A percentile compares a stretch with the other conserved stretches of the same genome.
Conservation (phyloP, 2,888 invertebrate species). For the Dryadula phaetusa region DNA sequence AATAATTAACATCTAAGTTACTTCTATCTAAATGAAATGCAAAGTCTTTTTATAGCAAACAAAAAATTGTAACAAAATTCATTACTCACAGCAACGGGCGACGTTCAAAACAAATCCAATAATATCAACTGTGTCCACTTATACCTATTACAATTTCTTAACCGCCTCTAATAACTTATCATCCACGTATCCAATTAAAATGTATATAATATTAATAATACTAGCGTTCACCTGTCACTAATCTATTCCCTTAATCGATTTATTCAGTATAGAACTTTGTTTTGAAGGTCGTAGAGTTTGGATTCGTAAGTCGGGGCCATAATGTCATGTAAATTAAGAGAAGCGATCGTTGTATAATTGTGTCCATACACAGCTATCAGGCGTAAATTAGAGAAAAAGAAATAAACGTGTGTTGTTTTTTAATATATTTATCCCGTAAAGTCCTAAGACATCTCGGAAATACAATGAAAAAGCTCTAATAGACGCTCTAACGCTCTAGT, state of each 20-base stretch:
- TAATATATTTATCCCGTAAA: conserved; percentile 14
- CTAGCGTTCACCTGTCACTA: conserved; percentile 69
- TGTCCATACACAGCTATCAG: conserved; percentile 39
- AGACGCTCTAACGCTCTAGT: background rate
- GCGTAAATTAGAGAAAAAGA: conserved; percentile 28
- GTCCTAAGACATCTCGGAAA: conserved; percentile 2
- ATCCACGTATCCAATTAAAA: conserved; percentile 69
- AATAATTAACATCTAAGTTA: conserved; percentile 4
- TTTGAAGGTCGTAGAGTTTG: conserved; percentile 45
- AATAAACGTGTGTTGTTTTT: conserved; percentile 22
- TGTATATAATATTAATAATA: conserved; percentile 64
- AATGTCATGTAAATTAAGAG: conserved; percentile 52
- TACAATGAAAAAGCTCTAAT: conserved; percentile 13
- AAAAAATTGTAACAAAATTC: conserved; percentile 38
- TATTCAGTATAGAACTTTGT: conserved; percentile 48
- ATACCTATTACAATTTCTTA: conserved; percentile 55
- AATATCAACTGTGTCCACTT: conserved; percentile 43
- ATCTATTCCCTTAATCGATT: conserved; percentile 48
- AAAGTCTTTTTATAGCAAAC: conserved; percentile 34
- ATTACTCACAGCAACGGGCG: conserved; percentile 38
- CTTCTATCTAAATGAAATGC: conserved; percentile 11
- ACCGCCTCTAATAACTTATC: conserved; percentile 50
- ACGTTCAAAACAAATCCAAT: conserved; percentile 43
- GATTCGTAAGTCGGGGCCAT: conserved; percentile 46
- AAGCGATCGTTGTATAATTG: conserved; percentile 42